Evolutionary conservation across 2,113 vertebrate genomes (phyloP).

Genomic region (Chrysochloris asiatica): DNA sequence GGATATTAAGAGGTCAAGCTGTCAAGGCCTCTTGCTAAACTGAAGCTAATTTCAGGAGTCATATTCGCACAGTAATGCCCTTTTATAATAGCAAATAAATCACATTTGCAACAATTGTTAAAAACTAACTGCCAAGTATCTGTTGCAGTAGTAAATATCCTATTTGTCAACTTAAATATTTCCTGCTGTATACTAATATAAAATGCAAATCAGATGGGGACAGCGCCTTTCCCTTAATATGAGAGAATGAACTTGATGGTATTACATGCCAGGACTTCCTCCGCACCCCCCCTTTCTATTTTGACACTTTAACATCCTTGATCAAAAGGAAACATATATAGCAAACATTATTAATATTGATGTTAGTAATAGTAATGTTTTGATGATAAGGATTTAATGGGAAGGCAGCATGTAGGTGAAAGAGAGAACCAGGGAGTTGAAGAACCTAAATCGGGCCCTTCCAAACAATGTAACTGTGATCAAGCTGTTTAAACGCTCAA

Average conservation of each 20-base stretch:
- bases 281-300: not conserved
- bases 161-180: constrained; percentile 98
- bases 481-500: not conserved
- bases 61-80: constrained; percentile 96
- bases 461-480: not conserved
- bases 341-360: not conserved
- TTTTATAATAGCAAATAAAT: constrained; percentile 96
- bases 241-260: constrained; percentile 57
- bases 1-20: constrained; percentile 99
- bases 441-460: not conserved
- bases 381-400: not conserved
- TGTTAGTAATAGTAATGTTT: not conserved
- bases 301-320: not conserved
- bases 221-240: constrained; percentile 64
- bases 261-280: not conserved
- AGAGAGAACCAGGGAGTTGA: not conserved
- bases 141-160: constrained; percentile 92
- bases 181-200: constrained; percentile 87
- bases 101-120: constrained; percentile 97
- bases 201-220: constrained; percentile 89
- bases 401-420: not conserved
- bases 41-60: constrained; percentile 97
- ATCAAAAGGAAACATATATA: not conserved
- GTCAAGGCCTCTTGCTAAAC: constrained; percentile 95
- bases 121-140: constrained; percentile 97